Evolutionary conservation across 2,113 vertebrate genomes (phyloP), one percentile per base, ranked within the genome.

Genomic region (Burhinus oedicnemus): DNA sequence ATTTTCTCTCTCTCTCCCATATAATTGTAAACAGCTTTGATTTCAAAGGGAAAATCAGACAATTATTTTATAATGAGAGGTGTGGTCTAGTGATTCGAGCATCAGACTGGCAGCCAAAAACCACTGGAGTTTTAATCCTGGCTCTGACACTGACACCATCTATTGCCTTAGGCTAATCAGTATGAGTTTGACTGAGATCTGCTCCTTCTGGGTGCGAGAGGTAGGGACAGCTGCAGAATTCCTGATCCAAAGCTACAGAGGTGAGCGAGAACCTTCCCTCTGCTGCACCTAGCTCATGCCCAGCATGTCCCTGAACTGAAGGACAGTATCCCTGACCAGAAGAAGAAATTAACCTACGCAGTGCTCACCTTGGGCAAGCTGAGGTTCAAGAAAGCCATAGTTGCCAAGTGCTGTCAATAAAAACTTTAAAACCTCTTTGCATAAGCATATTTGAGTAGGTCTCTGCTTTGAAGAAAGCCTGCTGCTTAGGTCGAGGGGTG

Each of bases 1-100:
- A 84, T 94, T 93, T 96, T 96, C 93, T 94, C 4, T 27, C 72
- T 94, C 91, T 95, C 93, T 93, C 76, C 64, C 74, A 74, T 96
- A 36, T 93, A 95, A 96, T 96, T 95, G 90, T 96, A 96, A 95
- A 94, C 89, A 97, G 93, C 96, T 96, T 97, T 96, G 95, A 97
- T 97, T 96, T 96, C 96, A 97, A 97, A 97, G 95, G 58, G 87
- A 95, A 95, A 96, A 97, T 94, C 96, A 93, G 92, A 96, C 89
- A 93, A 95, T 93, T 96, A 97, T 95, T 96, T 95, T 96, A 92
- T 97, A 97, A 97, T 97, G 94, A 96, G 92, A 93, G 96, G 95
- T 95, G 95, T 89, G 97, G 89, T 95, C 93, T 94, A 80, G 79
- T 40, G 94, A 93, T 97, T 80, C 6, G 32, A 97, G 90, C 89